These are phyloP conservation scores for Chinchilla lanigera DNA, from an alignment of 2,113 vertebrate species.

Conservation along the genomic window DNA sequence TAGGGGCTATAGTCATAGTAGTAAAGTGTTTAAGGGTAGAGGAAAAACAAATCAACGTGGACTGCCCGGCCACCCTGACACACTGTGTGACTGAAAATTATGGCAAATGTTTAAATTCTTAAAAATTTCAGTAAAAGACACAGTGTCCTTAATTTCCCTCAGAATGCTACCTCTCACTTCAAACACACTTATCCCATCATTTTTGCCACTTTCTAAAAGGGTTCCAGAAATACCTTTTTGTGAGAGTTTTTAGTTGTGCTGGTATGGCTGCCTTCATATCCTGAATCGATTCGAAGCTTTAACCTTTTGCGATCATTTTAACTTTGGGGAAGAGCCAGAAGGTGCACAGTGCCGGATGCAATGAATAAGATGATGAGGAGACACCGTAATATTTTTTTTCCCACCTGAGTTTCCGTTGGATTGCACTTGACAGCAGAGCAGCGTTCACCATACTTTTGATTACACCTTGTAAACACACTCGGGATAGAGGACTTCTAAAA, in stretches of 20 bases:
- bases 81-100: background rate
- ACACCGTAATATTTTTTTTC: background rate
- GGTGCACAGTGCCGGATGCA: background rate
- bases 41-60: background rate
- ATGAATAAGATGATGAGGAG: background rate
- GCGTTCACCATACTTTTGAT: background rate
- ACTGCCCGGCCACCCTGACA: background rate
- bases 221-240: background rate
- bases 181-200: background rate
- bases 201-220: background rate
- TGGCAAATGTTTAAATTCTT: background rate
- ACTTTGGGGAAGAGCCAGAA: background rate
- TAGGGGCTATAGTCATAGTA: conserved; percentile 67
- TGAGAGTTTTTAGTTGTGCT: background rate
- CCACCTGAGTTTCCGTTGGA: background rate
- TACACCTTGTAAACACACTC: background rate
- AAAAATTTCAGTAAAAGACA: background rate
- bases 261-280: background rate
- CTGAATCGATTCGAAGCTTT: background rate
- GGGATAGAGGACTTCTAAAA: background rate
- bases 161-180: background rate
- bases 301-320: background rate
- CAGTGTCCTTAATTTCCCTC: background rate
- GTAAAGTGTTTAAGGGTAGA: conserved; percentile 61
- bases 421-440: background rate